These are phyloP conservation scores for Tetraneura akinire DNA, from an alignment of 1,140 invertebrate genomes.

Conservation along the genomic window DNA sequence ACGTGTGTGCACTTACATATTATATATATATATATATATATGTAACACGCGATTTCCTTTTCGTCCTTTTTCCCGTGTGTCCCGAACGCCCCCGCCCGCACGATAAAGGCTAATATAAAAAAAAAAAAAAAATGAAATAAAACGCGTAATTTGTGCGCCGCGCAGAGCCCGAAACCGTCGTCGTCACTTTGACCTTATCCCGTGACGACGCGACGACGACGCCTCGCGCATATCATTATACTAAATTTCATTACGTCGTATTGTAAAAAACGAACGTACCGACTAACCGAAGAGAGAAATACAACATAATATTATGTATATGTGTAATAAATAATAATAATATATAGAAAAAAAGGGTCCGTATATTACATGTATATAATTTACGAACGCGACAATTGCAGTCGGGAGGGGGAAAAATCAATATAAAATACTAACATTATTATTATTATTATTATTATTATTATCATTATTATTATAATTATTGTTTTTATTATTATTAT, in stretches of 20 bases:
- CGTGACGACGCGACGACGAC: slow-evolving; percentile 28
- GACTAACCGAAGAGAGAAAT: neutral
- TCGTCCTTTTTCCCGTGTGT: neutral
- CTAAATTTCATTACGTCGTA: neutral
- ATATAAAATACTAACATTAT: too few species aligned
- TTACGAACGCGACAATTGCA: slow-evolving; percentile 8
- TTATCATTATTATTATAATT: too few species aligned
- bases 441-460: too few species aligned
- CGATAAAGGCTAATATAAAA: slow-evolving; percentile 30
- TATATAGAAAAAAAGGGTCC: neutral
- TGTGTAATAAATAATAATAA: too few species aligned
- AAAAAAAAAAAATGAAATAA: neutral
- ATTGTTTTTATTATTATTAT: too few species aligned
- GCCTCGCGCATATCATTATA: slow-evolving; percentile 48
- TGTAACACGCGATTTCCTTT: neutral
- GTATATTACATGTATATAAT: too few species aligned
- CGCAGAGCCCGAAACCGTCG: slow-evolving; percentile 2
- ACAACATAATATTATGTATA: too few species aligned
- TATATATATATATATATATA: slow-evolving; percentile 6
- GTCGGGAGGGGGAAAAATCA: neutral
- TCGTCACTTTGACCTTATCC: slow-evolving; percentile 50
- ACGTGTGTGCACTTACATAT: too few species aligned
- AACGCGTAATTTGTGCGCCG: slow-evolving; percentile 27
- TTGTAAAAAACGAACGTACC: neutral
- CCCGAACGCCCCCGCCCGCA: neutral